Evolutionary conservation across 2,797 vertebrate genomes (phyloP), one percentile per base, ranked within the genome.

Genomic region (Oreochromis mossambicus): DNA sequence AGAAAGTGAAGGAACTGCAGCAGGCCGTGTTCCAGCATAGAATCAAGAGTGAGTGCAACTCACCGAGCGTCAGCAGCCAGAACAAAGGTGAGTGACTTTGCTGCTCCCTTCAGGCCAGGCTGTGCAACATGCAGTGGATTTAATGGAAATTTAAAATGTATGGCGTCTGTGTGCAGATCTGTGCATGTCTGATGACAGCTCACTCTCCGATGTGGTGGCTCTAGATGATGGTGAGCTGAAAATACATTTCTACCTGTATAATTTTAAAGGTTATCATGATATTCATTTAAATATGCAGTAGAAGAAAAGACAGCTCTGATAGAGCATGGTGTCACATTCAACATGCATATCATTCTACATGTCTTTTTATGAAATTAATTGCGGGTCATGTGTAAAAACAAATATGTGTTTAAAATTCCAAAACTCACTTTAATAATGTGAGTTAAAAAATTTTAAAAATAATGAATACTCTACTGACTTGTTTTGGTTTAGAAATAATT

Each of bases 1-100:
- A 95, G 93, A 98, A 98, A 92, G 95, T 98, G 83, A 97, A 95
- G 70, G 96, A 96, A 1, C 96, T 99, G 83, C 96, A 98, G 94
- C 96, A 95, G 70, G 88, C 96, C 5, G 94, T 98, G 82, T 92
- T 95, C 6, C 97, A 98, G 85, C 95, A 94, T 43, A 92, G 93
- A 87, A 90, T 93, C 81, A 95, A 91, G 86, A 95, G 91, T 11
- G 89, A 94, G 66, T 95, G 95, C 81, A 94, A 77, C 78, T 95
- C 95, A 4, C 94, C 94, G 0, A 88, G 89, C 61, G 77, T 94
- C 77, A 89, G 85, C 70, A 89, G 82, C 48, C 89, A 89, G 36
- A 94, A 82, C 82, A 95, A 87, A 94, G 96, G 96, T 96, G 46
- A 93, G 92, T 19, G n/a, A 12, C 36, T 4, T 54, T 79, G 82